Percentiles rank a stretch among this genome's conserved stretches.
These are phyloP conservation scores for Myotis findleyi DNA, from an alignment of 2,797 vertebrate genomes.

Conservation along the genomic window DNA sequence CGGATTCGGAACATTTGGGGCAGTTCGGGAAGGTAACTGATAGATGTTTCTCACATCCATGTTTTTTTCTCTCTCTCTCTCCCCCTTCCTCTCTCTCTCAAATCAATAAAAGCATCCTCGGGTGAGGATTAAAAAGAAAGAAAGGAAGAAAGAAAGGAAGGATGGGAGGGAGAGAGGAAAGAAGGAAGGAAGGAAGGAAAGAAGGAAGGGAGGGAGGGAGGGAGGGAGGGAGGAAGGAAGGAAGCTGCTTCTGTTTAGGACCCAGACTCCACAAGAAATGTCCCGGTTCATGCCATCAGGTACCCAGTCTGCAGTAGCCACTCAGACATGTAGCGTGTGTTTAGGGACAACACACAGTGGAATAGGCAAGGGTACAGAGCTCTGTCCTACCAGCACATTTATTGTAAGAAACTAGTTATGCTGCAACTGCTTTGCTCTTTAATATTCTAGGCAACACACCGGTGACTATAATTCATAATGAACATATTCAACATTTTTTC, in stretches of 20 bases:
- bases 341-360: slow-evolving; percentile 78
- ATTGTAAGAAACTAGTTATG: slow-evolving; percentile 75
- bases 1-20: too few species aligned
- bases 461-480: slow-evolving; percentile 75
- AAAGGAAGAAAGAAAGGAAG: not conserved
- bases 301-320: slow-evolving; percentile 54
- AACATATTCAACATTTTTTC: slow-evolving; percentile 71
- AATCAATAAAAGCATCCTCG: not conserved
- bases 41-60: not conserved
- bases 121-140: not conserved
- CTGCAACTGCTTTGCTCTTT: slow-evolving; percentile 80
- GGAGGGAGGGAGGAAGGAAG: too few species aligned
- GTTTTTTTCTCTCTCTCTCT: not conserved
- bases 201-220: not conserved
- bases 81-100: not conserved
- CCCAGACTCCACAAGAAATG: slow-evolving; percentile 61
- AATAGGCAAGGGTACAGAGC: slow-evolving; percentile 56
- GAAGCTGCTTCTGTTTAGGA: slow-evolving; percentile 73
- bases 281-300: slow-evolving; percentile 57
- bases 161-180: too few species aligned
- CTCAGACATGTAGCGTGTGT: slow-evolving; percentile 57
- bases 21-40: not conserved
- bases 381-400: slow-evolving; percentile 60
- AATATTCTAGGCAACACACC: slow-evolving; percentile 74
- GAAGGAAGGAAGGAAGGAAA: too few species aligned